Evolutionary conservation across 2,888 invertebrate genomes (phyloP), one percentile per base, ranked within the genome.

Genomic region (Hydropsyche betteni): DNA sequence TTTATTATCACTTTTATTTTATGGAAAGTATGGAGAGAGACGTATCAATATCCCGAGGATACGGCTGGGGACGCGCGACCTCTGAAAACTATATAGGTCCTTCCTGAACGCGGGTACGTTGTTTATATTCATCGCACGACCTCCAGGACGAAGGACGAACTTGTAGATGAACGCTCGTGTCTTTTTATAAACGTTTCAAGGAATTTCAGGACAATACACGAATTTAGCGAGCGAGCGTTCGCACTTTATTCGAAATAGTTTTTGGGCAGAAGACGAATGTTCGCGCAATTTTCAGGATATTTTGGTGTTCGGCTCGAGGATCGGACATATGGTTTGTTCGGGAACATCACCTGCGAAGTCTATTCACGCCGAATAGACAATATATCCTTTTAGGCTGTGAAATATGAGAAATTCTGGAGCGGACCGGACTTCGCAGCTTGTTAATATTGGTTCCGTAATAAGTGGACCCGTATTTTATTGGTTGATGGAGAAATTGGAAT

Each of bases 71-170:
- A 72, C 72, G 55, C 61, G 52, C 58, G 72, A 72, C 72, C 72
- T 72, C 55, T 58, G 61, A 58, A 72, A 72, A 72, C 72, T 72
- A 72, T 36, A 24, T 44, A 58, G 58, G 72, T 58, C 38, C 36
- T 68, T 64, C 44, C 6, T 10, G 44, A 61, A 64, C 33, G 70
- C 50, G 64, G 52, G 64, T 36, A 64, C 44, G 44, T 75, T 75
- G 71, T 75, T 75, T 75, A 75, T 71, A 75, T 75, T 75, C 75
- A 70, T 75, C 53, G 70, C 75, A 75, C 75, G 75, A 71, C 58
- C 71, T 64, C 14, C 71, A 71, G n/a, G 33, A 61, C 61, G 61
- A 16, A 10, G 10, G 24, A n/a, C 16, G 16, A 69, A 14, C 24
- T 1, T 58, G 12, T 34, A n/a, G 38, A 5, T 36, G 68, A 68